Percentiles rank a stretch among this genome's conserved stretches.
Conservation (phyloP, 2,888 invertebrate genomes). For the Drosophila emarginata region DNA sequence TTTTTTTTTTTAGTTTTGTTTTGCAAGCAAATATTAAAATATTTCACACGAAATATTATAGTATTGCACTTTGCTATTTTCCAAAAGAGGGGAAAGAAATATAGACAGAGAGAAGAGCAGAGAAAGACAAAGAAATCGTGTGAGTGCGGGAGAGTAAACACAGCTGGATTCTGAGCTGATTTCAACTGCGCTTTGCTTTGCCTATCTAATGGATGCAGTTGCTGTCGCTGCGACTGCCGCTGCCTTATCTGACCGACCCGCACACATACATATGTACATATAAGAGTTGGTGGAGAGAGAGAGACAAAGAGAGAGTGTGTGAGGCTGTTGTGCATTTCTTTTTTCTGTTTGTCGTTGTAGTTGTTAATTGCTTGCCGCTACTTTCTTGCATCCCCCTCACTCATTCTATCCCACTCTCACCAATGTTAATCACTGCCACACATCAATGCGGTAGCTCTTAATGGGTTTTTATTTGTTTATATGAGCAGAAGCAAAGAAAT, state of each 20-base stretch:
- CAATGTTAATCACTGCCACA: constrained; percentile 50
- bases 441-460: constrained; percentile 60
- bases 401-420: background rate
- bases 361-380: constrained; percentile 75
- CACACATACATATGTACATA: constrained; percentile 41
- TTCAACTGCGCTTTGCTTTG: constrained; percentile 38
- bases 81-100: constrained; percentile 27
- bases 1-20: constrained; percentile 41
- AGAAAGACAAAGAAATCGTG: background rate
- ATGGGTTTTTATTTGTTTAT: constrained; percentile 76
- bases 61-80: constrained; percentile 53
- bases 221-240: constrained; percentile 25
- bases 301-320: background rate
- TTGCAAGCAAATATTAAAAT: constrained; percentile 65
- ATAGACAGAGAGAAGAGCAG: background rate
- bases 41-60: constrained; percentile 65
- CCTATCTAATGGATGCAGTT: constrained; percentile 63
- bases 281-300: background rate
- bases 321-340: constrained; percentile 24
- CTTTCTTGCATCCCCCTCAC: constrained; percentile 62
- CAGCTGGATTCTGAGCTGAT: constrained; percentile 49
- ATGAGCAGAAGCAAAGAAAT: constrained; percentile 50
- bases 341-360: constrained; percentile 65
- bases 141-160: constrained; percentile 45
- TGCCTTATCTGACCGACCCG: constrained; percentile 26